Percentiles rank a stretch among this genome's conserved stretches.
Conservation (phyloP, 1,140 invertebrate genomes). For the Palaemon carinicauda region DNA sequence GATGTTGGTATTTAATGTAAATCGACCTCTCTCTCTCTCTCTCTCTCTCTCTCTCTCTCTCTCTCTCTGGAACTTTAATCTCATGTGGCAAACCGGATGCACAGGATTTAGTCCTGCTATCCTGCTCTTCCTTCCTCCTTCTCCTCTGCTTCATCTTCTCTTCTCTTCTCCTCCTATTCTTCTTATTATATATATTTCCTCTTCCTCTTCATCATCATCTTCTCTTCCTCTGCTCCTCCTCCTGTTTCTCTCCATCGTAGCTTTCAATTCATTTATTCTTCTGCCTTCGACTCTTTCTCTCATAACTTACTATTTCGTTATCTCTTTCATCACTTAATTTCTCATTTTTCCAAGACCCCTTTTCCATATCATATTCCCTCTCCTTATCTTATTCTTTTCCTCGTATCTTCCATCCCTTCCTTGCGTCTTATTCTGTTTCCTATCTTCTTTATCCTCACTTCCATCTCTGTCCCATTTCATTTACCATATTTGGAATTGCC, state of each 20-base stretch:
- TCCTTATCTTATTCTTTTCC: neutral
- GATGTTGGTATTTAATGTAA: neutral
- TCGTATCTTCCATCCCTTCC: neutral
- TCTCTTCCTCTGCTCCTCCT: neutral
- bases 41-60: slow-evolving; percentile 6
- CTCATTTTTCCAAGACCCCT: neutral
- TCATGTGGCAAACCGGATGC: too few relatives aligned
- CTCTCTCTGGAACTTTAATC: too few relatives aligned
- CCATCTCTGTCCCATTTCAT: too few relatives aligned
- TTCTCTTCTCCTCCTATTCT: neutral
- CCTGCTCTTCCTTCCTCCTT: neutral
- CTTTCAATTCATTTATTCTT: neutral
- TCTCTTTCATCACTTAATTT: neutral
- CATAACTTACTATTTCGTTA: neutral
- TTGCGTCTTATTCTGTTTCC: neutral
- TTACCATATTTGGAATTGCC: too few relatives aligned
- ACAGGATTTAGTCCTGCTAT: neutral
- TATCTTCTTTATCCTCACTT: too few relatives aligned
- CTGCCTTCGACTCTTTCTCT: too few relatives aligned
- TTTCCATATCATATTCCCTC: neutral
- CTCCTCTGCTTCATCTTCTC: neutral
- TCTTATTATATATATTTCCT: neutral
- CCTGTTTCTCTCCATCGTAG: neutral
- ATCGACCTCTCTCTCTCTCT: neutral
- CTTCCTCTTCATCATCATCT: neutral